Conservation (phyloP, 2,113 vertebrate genomes). For the Siniperca chuatsi region DNA sequence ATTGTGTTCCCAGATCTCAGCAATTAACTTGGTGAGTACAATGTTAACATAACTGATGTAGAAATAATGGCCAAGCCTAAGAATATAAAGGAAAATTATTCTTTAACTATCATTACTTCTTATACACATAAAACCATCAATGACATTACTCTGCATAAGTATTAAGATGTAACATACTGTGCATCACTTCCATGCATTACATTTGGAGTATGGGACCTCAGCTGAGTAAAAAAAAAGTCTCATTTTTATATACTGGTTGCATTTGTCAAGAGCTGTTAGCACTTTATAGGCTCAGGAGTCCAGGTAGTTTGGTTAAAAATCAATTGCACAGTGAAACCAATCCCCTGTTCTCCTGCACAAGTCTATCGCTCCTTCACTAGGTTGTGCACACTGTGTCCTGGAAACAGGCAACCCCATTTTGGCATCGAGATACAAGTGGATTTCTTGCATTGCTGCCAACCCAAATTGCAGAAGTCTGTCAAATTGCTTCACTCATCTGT, state of each 20-base stretch:
- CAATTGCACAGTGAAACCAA: constrained; percentile 73
- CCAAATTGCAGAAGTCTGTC: constrained; percentile 20
- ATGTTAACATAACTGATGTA: not conserved
- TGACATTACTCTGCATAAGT: constrained; percentile 63
- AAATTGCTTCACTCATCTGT: constrained; percentile 37
- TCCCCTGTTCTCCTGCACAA: not conserved
- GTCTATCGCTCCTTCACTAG: constrained; percentile 3
- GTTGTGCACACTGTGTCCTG: constrained; percentile 32
- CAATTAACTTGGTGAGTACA: not conserved
- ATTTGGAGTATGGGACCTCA: constrained; percentile 39
- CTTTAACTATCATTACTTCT: constrained; percentile 5
- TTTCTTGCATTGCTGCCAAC: constrained; percentile 44
- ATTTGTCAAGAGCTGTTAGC: constrained; percentile 54
- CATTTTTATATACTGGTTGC: constrained; percentile 28
- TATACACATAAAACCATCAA: constrained; percentile 49
- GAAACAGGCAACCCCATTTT: constrained; percentile 45
- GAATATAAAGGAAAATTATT: constrained; percentile 11
- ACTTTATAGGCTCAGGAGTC: constrained; percentile 43
- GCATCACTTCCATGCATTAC: constrained; percentile 71
- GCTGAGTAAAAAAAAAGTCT: constrained; percentile 25
- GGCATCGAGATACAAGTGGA: constrained; percentile 33
- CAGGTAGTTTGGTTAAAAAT: constrained; percentile 65
- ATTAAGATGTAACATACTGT: constrained; percentile 56
- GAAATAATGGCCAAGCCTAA: not conserved
- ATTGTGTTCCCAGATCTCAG: constrained; percentile 13